Evolutionary conservation across 2,113 vertebrate genomes (phyloP), one percentile per base, ranked within the genome.

Genomic region (Zapus hudsonius): DNA sequence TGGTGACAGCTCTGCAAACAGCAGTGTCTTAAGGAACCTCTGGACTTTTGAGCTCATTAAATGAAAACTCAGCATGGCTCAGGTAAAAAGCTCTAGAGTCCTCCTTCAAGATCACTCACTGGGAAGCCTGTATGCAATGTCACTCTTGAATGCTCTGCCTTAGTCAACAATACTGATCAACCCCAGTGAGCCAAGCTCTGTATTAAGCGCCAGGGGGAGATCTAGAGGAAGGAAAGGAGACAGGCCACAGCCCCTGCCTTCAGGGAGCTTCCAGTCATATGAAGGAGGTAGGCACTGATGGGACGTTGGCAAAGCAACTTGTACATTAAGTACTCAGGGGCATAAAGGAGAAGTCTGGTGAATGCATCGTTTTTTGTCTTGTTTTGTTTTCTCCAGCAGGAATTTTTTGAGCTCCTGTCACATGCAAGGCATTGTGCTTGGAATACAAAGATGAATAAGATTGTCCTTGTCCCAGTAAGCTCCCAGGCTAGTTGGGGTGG

Each of bases 191-290:
- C 95, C 94, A 88, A 95, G 86, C 95, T 96, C 95, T 96, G 80
- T 97, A 80, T 95, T 96, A 95, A 96, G 57, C 94, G 75, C 87
- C 95, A 89, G 97, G 95, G 96, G 93, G 95, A 95, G 92, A 95
- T 96, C 97, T 97, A 96, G 96, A 96, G 97, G 95, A 96, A 97
- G 91, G 97, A 96, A 96, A 96, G 91, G 95, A 96, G 95, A 96
- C 95, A 95, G 96, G 95, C 95, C 94, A 93, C 95, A 96, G 94
- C 93, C 94, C 96, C 96, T 96, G 94, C 96, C 95, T 96, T 95
- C 95, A 96, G 95, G 96, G 96, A 96, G 97, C 96, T 97, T 96
- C 97, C 95, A 96, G 84, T 96, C 94, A 96, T 94, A 95, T 96
- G 94, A 96, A 97, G 95, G 96, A 96, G 96, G 95, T 96, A 96